Percentiles rank a stretch among this genome's conserved stretches.
These are phyloP conservation scores for Vanessa cardui DNA, from an alignment of 2,888 invertebrate genomes.

Conservation along the genomic window DNA sequence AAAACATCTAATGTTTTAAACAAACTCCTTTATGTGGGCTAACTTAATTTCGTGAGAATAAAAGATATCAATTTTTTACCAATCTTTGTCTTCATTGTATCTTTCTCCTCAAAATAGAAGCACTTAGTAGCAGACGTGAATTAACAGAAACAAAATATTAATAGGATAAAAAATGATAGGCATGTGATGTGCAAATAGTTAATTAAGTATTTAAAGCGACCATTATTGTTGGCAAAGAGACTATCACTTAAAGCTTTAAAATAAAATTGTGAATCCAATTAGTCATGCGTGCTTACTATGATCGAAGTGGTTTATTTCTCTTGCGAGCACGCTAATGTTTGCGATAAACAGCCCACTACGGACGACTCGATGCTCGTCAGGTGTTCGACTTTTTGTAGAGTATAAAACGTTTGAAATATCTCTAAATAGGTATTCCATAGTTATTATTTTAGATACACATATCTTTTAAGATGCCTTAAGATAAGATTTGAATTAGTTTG, in stretches of 20 bases:
- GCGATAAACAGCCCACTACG: slow-evolving; percentile 55
- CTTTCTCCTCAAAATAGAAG: slow-evolving; percentile 33
- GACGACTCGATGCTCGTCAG: slow-evolving; percentile 50
- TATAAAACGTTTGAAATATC: slow-evolving; percentile 38
- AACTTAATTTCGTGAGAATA: slow-evolving; percentile 79
- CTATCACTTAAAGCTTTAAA: slow-evolving; percentile 16
- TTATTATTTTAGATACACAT: not conserved
- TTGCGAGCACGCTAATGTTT: slow-evolving; percentile 62
- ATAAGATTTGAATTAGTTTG: too few relatives aligned
- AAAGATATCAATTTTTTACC: slow-evolving; percentile 62
- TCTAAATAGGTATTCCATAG: not conserved
- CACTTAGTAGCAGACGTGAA: slow-evolving; percentile 31
- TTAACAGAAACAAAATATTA: slow-evolving; percentile 26
- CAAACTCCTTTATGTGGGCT: slow-evolving; percentile 80
- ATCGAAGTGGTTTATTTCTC: slow-evolving; percentile 61
- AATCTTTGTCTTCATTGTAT: slow-evolving; percentile 56
- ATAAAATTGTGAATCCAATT: slow-evolving; percentile 49
- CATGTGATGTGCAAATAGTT: not conserved
- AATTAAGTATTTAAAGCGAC: not conserved
- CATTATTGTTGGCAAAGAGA: slow-evolving; percentile 10
- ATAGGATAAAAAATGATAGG: slow-evolving; percentile 12
- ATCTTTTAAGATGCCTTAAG: not conserved
- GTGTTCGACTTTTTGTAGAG: slow-evolving; percentile 46
- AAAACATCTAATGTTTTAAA: slow-evolving; percentile 82
- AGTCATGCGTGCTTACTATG: slow-evolving; percentile 62